phyloP scores from a whole-genome alignment of 2,113 vertebrate species.

The Boulengeromyrus knoepffleri region DNA sequence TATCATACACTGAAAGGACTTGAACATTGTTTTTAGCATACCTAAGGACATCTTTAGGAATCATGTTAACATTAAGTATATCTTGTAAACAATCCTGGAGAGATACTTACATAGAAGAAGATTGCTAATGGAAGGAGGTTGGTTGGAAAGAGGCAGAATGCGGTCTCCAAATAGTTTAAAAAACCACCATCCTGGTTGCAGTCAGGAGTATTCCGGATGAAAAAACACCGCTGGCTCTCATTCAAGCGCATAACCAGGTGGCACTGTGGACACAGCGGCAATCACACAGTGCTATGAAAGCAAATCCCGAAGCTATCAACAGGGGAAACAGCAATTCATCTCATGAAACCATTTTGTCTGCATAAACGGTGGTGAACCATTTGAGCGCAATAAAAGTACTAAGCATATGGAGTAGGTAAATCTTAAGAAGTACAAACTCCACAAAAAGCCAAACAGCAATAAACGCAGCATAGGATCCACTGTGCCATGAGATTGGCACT shows the following conservation, averaged over 20 bases:
- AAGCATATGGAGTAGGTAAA: not conserved
- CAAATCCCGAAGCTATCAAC: not conserved
- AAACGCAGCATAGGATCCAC: not conserved
- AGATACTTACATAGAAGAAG: slow-evolving; percentile 52
- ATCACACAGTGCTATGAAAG: not conserved
- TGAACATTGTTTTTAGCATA: not conserved
- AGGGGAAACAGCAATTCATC: not conserved
- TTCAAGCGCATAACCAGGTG: slow-evolving; percentile 65
- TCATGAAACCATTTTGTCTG: no score
- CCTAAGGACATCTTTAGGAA: not conserved
- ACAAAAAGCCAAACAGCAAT: not conserved
- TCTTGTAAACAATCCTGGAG: not conserved
- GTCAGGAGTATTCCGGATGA: slow-evolving; percentile 72
- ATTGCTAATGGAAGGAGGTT: slow-evolving; percentile 73
- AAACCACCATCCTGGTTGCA: slow-evolving; percentile 72
- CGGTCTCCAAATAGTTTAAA: slow-evolving; percentile 70
- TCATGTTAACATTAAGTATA: not conserved
- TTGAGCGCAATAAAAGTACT: not conserved
- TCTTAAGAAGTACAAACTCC: not conserved
- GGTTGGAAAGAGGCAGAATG: slow-evolving; percentile 72
- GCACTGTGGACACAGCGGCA: slow-evolving; percentile 60
- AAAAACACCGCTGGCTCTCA: slow-evolving; percentile 66
- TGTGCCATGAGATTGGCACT: not conserved
- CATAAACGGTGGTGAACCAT: not conserved
- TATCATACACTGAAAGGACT: not conserved